phyloP scores from a whole-genome alignment of 1,140 invertebrate genomes.

The Theocolax elegans region DNA sequence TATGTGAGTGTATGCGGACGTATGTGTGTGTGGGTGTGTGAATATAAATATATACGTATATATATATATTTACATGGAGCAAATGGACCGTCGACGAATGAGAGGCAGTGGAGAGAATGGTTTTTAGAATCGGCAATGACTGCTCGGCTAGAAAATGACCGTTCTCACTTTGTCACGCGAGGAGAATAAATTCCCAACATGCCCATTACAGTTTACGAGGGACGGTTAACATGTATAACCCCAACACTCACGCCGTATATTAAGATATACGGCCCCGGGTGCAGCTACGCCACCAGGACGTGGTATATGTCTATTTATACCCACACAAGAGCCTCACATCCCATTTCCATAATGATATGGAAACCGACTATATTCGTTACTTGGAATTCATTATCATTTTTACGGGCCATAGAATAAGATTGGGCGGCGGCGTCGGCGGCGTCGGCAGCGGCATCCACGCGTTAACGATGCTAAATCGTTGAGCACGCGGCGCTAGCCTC shows the following conservation, averaged over 20 bases:
- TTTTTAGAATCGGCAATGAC: constrained; percentile 32
- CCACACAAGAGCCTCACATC: background rate
- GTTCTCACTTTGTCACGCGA: constrained; percentile 50
- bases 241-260: constrained; percentile 44
- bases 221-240: constrained; percentile 47
- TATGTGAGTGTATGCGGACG: too few species aligned
- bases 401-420: constrained; percentile 50
- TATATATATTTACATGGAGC: too few species aligned
- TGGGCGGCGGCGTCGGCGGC: too few species aligned
- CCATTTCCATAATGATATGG: constrained; percentile 56
- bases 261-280: constrained; percentile 48
- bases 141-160: constrained; percentile 44
- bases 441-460: too few species aligned
- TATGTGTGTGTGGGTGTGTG: too few species aligned
- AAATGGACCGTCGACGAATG: too few species aligned
- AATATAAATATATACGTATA: too few species aligned
- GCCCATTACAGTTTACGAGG: constrained; percentile 53
- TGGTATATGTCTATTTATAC: background rate
- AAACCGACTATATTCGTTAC: constrained; percentile 49
- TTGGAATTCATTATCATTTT: constrained; percentile 57
- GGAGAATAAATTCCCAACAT: constrained; percentile 49
- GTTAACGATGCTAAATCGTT: constrained; percentile 10
- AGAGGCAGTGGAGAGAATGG: background rate
- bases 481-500: background rate
- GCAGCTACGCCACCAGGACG: constrained; percentile 3